phyloP scores from a whole-genome alignment of 2,797 vertebrate genomes.

The Arnoldichthys spilopterus region DNA sequence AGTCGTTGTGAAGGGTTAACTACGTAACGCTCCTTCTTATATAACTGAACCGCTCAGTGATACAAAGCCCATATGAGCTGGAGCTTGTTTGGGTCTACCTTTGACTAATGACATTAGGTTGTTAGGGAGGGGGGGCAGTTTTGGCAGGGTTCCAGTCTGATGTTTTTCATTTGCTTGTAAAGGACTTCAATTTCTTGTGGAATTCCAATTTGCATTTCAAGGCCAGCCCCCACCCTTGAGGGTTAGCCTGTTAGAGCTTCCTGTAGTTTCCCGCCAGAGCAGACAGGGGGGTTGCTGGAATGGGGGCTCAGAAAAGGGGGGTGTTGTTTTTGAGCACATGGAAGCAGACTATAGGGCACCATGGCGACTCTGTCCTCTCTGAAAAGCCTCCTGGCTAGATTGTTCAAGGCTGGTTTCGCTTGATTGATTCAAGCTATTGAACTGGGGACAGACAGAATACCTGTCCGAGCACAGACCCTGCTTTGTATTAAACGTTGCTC shows the following conservation, averaged over 20 bases:
- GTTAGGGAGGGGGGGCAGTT: slow-evolving; percentile 39
- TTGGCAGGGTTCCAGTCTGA: slow-evolving; percentile 54
- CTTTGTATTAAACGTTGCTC: slow-evolving; percentile 32
- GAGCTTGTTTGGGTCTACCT: slow-evolving; percentile 27
- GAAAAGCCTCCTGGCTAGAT: slow-evolving; percentile 52
- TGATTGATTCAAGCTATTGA: slow-evolving; percentile 55
- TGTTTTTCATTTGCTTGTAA: slow-evolving; percentile 60
- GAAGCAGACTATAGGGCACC: slow-evolving; percentile 55
- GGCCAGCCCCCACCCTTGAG: slow-evolving; percentile 49
- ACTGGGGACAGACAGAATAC: slow-evolving; percentile 36
- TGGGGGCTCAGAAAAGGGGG: slow-evolving; percentile 41
- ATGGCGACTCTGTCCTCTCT: slow-evolving; percentile 53
- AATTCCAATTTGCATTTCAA: slow-evolving; percentile 65
- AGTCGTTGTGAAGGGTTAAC: slow-evolving; percentile 22
- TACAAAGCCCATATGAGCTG: not conserved
- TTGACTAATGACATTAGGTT: slow-evolving; percentile 55
- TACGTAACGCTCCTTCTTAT: slow-evolving; percentile 23
- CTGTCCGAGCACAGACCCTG: slow-evolving; percentile 35
- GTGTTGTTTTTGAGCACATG: slow-evolving; percentile 48
- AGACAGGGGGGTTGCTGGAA: slow-evolving; percentile 28
- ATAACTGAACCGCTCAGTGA: slow-evolving; percentile 35
- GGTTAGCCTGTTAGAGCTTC: slow-evolving; percentile 57
- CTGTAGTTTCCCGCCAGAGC: slow-evolving; percentile 57
- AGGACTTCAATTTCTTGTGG: slow-evolving; percentile 55
- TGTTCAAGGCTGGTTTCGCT: slow-evolving; percentile 56